These are phyloP conservation scores for Orchesella cincta DNA, from an alignment of 1,140 invertebrate species.

Conservation along the genomic window DNA sequence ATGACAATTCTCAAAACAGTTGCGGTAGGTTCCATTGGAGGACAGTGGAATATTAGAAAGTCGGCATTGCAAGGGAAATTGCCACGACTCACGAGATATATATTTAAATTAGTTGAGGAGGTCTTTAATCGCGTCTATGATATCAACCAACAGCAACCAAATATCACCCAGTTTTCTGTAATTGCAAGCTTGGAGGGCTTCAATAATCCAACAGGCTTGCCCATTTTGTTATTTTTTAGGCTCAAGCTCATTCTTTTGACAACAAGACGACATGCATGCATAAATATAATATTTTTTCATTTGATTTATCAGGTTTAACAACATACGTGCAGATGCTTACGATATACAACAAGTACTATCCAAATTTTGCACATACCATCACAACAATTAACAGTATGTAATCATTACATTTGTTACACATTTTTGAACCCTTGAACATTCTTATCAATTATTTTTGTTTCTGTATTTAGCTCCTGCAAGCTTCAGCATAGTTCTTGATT, in stretches of 20 bases:
- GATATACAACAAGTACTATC: background rate
- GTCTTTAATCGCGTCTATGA: background rate
- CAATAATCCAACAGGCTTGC: background rate
- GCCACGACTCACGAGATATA: background rate
- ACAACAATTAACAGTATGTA: background rate
- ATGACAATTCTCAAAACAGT: too few species aligned
- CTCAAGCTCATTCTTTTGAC: too few species aligned
- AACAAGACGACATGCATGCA: too few species aligned
- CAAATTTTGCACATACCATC: conserved; percentile 3
- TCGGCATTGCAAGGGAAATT: background rate
- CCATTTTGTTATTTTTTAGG: too few species aligned
- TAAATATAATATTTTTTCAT: too few species aligned
- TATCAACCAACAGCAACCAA: background rate
- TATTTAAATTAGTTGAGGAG: background rate
- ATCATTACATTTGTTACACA: background rate
- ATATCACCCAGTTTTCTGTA: conserved; percentile 14
- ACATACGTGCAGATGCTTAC: background rate
- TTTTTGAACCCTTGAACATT: background rate
- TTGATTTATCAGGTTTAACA: too few species aligned
- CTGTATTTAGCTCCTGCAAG: background rate
- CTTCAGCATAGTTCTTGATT: background rate
- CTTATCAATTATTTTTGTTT: background rate
- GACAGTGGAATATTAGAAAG: background rate
- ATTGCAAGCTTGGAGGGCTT: background rate
- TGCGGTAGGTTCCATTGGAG: background rate